Evolutionary conservation across 2,888 invertebrate genomes (phyloP).

Genomic region (Dorcus hopei): DNA sequence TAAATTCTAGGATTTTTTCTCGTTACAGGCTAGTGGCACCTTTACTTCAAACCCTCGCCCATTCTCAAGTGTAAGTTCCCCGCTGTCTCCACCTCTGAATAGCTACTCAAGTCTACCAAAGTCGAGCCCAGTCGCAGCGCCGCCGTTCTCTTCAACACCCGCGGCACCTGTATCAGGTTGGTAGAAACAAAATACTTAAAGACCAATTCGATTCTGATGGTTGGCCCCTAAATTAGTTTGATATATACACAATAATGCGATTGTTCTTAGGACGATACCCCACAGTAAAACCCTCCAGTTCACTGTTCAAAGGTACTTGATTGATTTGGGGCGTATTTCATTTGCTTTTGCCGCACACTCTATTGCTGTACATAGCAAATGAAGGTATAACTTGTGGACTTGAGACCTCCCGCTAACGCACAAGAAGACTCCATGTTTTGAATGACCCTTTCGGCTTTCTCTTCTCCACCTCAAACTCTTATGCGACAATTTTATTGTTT

Average conservation of each 20-base stretch:
- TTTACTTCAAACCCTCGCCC: constrained; percentile 60
- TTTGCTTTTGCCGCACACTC: constrained; percentile 22
- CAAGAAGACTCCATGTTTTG: constrained; percentile 2
- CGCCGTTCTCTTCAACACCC: constrained; percentile 35
- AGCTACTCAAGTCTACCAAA: constrained; percentile 24
- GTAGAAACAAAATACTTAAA: neutral
- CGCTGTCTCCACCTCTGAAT: constrained; percentile 51
- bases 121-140: constrained; percentile 26
- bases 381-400: constrained; percentile 16
- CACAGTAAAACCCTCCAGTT: constrained; percentile 44
- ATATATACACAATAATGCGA: constrained; percentile 4
- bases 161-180: constrained; percentile 12
- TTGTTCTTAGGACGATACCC: constrained; percentile 44
- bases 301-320: constrained; percentile 45
- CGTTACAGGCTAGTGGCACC: constrained; percentile 50
- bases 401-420: too few relatives aligned
- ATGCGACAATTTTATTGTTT: constrained; percentile 43
- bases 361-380: constrained; percentile 16
- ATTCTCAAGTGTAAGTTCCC: constrained; percentile 56
- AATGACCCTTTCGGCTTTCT: neutral
- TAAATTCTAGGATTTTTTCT: neutral
- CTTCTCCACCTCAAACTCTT: constrained; percentile 35
- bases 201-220: neutral
- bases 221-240: neutral
- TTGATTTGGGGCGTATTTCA: constrained; percentile 9